phyloP scores from a whole-genome alignment of 2,888 invertebrate species.

The Leptothorax acervorum region DNA sequence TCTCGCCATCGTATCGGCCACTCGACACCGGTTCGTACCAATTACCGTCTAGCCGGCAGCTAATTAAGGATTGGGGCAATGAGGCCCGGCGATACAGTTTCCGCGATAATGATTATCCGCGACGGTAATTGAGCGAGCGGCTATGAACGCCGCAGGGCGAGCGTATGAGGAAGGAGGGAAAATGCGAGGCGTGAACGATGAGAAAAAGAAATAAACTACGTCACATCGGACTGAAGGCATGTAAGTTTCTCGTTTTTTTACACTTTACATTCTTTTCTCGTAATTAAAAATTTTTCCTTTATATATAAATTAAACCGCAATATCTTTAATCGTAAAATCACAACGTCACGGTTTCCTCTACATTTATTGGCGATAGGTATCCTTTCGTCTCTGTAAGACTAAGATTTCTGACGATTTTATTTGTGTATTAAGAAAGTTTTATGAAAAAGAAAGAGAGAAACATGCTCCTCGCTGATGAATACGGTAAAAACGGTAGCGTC shows the following conservation, averaged over 20 bases:
- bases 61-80: conserved; percentile 83
- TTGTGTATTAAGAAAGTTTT: background rate
- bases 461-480: background rate
- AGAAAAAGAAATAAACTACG: conserved; percentile 21
- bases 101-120: conserved; percentile 82
- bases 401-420: conserved; percentile 1
- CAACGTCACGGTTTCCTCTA: background rate
- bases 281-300: background rate
- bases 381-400: background rate
- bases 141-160: conserved; percentile 67
- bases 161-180: conserved; percentile 47
- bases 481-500: conserved; percentile 12
- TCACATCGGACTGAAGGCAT: background rate
- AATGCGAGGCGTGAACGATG: background rate
- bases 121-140: conserved; percentile 81
- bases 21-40: conserved; percentile 77
- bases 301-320: background rate
- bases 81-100: conserved; percentile 82
- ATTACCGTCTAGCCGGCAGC: conserved; percentile 80
- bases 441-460: background rate
- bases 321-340: conserved; percentile 18
- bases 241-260: background rate
- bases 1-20: conserved; percentile 74
- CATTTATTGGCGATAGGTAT: background rate
- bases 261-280: background rate